Conservation (phyloP, 1,140 invertebrate species). For the Drosophila truncata region DNA sequence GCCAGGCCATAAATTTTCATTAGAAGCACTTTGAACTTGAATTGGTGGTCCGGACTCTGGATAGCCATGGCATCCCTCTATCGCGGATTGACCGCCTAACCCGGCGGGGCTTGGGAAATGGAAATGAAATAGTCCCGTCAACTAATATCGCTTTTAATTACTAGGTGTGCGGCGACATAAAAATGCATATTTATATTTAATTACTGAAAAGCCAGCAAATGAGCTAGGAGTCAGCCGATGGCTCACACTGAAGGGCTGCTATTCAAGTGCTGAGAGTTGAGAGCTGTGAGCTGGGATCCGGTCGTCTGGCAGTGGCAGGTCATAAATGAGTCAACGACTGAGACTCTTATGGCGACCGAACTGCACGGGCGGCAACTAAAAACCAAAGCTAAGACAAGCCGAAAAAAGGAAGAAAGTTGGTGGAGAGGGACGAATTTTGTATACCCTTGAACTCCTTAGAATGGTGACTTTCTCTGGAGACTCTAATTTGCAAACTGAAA, state of each 20-base stretch:
- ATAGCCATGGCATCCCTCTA: not conserved
- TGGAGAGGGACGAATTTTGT: not conserved
- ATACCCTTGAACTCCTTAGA: constrained; percentile 4
- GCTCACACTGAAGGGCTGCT: constrained; percentile 7
- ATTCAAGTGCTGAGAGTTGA: constrained; percentile 1
- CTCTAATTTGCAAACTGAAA: not conserved
- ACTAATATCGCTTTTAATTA: constrained; percentile 57
- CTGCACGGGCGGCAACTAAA: constrained; percentile 37
- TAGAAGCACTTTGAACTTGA: constrained; percentile 55
- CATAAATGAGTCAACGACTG: constrained; percentile 80
- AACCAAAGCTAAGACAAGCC: constrained; percentile 22
- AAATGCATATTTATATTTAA: constrained; percentile 79
- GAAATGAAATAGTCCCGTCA: constrained; percentile 21
- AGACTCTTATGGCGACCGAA: not conserved
- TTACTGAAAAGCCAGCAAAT: constrained; percentile 64
- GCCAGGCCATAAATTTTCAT: constrained; percentile 58
- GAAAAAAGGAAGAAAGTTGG: constrained; percentile 12
- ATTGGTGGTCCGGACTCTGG: not conserved
- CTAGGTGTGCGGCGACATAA: constrained; percentile 60
- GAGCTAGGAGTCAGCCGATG: constrained; percentile 46
- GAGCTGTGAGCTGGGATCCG: not conserved
- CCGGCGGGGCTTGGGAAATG: not conserved
- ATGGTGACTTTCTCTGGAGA: not conserved
- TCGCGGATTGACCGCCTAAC: constrained; percentile 21
- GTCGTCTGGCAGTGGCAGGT: constrained; percentile 46